Base-by-base conservation (phyloP, 2,797 vertebrate genomes). In the Syngnathus rostellatus region DNA sequence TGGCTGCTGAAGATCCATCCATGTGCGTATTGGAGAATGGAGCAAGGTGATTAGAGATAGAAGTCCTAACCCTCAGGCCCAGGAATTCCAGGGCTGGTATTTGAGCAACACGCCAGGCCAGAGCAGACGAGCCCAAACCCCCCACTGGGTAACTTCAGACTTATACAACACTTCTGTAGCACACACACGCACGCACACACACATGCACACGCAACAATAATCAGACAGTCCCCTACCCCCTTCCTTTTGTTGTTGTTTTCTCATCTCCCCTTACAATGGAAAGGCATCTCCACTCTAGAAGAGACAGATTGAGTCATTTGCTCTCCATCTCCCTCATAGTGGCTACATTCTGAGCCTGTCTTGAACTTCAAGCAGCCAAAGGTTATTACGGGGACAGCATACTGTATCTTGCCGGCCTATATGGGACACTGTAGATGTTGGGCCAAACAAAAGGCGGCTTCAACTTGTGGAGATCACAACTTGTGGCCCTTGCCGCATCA, bases 191-290 rank as follows among this genome's bases (percentile, higher is more conserved):
- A 77, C 69, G 67, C 68, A 76, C 73, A 69, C 31, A 43, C 71
- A 74, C 62, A 25, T 54, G 12, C 70, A 68, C 67, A 71, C 63
- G 11, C 74, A 70, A 78, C 72, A 81, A 74, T 76, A 76, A 69
- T 78, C 80, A 87, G 82, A 85, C 73, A 79, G 73, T 72, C 79
- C 83, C 81, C 83, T 78, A 72, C 83, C 84, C 83, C 82, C 85
- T 79, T 85, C 72, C 81, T 75, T 85, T 85, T 85, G 77, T 88
- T 88, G 85, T 86, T 87, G 81, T 86, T 83, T 82, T 82, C 80
- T 76, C 71, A 62, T 73, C 73, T 67, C 69, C 75, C 77, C 67
- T 74, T 69, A 77, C 85, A 86, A 86, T 81, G 70, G 81, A 81
- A 78, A 83, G 76, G 79, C 83, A 85, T 83, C 76, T 81, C 83